Base-by-base conservation (phyloP, 1,140 invertebrate species). In the Diorhabda carinulata region DNA sequence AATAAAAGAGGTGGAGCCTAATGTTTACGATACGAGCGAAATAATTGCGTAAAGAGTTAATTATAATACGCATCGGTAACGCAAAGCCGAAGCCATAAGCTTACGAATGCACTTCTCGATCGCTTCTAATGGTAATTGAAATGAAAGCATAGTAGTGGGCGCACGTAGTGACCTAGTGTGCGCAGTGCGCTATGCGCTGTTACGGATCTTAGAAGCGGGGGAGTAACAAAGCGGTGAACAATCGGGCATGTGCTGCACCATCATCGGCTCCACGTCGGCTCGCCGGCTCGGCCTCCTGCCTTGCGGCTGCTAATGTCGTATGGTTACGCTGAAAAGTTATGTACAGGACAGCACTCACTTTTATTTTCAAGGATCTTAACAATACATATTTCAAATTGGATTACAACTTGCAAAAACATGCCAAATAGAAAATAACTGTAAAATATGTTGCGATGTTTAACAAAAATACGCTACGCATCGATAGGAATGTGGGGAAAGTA, bases 141-240 rank as follows among this genome's bases (percentile, higher is more conserved):
- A 67, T 59, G 43, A 65, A 71, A 67, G 65, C 65, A 47, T 57
- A 67, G 65, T 44, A 57, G 66, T 73, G 68, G 68, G 72, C 74
- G 72, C 72, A 67, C 72, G 72, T 72, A 69, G 70, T 76, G 72
- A 76, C 74, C 74, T 71, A 76, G 70, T 73, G 66, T 76, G 74
- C 72, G 72, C 69, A 75, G 68, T 76, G 72, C 68, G 74, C 71
- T 76, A 76, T 76, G 72, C 74, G 74, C 70, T 72, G 72, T 76
- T 72, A 70, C 72, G 73, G 70, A 74, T 72, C 71, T 69, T 44
- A 52, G 47, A 61, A 64, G 74, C 70, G 74, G 74, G 72, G 74
- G 74, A 76, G 74, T 67, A 70, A 73, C 67, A 73, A 72, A 73
- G 72, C 73, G 64, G 72, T 68, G 57, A 66, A 66, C 60, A 69